Conservation (phyloP, 2,113 vertebrate genomes). For the Brachyistius frenatus region DNA sequence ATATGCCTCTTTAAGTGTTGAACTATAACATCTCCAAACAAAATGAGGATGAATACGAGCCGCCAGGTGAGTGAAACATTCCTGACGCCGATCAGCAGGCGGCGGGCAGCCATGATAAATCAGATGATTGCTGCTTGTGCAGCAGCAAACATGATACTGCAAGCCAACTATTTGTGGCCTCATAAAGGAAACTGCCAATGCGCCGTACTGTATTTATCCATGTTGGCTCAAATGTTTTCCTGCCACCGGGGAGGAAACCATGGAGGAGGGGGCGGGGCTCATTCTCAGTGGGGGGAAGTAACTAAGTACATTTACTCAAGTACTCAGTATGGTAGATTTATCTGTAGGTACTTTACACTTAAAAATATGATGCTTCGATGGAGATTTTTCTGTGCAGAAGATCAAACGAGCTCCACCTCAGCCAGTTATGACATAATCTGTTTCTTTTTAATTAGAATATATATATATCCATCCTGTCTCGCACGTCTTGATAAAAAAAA, state of each 20-base stretch:
- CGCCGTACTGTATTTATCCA: conserved; percentile 36
- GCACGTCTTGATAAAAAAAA: too few species aligned
- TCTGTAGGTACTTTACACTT: too few species aligned
- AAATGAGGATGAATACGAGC: conserved; percentile 11
- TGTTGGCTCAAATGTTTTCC: conserved; percentile 49
- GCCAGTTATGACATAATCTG: too few species aligned
- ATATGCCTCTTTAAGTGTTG: not conserved
- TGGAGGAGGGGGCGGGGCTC: too few species aligned
- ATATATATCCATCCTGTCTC: too few species aligned
- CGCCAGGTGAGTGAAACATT: not conserved
- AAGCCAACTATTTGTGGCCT: conserved; percentile 68
- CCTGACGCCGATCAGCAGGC: not conserved
- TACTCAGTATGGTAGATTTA: too few species aligned
- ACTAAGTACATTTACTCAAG: too few species aligned
- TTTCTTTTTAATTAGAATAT: too few species aligned
- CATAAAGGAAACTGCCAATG: conserved; percentile 67
- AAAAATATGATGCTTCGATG: too few species aligned
- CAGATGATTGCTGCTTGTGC: conserved; percentile 47
- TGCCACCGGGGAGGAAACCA: conserved; percentile 1
- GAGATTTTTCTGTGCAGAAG: too few species aligned
- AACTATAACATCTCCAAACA: conserved; percentile 20
- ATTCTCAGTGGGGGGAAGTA: too few species aligned
- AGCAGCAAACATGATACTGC: conserved; percentile 71
- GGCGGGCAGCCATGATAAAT: conserved; percentile 32
- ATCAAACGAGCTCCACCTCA: too few species aligned